A percentile compares a stretch with the other conserved stretches of the same genome.
phyloP scores from a whole-genome alignment of 2,888 invertebrate species.

The Perithous albicinctus region DNA sequence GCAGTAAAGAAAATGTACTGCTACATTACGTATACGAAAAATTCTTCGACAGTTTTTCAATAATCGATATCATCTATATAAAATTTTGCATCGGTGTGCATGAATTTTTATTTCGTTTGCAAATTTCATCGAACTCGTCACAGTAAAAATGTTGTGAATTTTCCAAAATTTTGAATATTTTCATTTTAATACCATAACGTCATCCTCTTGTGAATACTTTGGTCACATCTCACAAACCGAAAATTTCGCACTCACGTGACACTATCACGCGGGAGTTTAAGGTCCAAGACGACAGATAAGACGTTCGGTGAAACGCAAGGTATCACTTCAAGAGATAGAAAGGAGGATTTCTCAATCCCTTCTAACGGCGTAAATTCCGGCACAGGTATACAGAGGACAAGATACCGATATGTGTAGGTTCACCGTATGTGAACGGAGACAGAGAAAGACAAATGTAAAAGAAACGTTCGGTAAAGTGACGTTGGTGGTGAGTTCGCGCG shows the following conservation, averaged over 20 bases:
- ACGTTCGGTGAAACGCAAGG: not conserved
- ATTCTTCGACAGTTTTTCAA: too few species aligned
- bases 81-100: not conserved
- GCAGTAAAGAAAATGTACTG: too few species aligned
- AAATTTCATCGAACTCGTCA: not conserved
- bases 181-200: not conserved
- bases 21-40: too few species aligned
- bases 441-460: not conserved
- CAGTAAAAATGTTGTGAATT: not conserved
- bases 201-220: slow-evolving; percentile 4
- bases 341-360: not conserved
- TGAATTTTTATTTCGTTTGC: too few species aligned
- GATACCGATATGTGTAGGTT: slow-evolving; percentile 13
- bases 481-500: slow-evolving; percentile 66
- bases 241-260: slow-evolving; percentile 14
- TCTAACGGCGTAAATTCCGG: not conserved
- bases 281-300: not conserved
- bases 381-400: not conserved
- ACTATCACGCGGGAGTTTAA: not conserved
- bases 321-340: not conserved
- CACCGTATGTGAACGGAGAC: not conserved
- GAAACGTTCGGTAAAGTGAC: slow-evolving; percentile 13
- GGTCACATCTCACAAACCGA: not conserved
- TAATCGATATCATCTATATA: not conserved
- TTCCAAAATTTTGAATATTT: not conserved